Base-by-base conservation (phyloP, 2,113 vertebrate species). In the Lepidothrix coronata region DNA sequence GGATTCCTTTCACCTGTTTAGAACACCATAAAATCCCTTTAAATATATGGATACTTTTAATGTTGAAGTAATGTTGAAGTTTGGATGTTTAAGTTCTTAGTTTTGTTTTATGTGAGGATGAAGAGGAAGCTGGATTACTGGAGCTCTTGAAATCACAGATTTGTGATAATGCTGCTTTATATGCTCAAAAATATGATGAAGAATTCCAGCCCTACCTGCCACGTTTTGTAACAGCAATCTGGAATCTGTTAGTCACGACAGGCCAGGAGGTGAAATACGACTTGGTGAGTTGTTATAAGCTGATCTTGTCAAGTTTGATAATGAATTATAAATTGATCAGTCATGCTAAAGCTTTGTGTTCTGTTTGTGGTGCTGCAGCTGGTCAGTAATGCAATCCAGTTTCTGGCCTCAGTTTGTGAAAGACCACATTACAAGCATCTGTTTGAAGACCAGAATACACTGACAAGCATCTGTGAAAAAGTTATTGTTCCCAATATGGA, bases 401-500 rank as follows among this genome's bases (percentile, higher is more conserved):
- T 99, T 96, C 98, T 99, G 98, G 99, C 99, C 61, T 99, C 99
- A 0, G 99, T 99, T 89, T 99, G 99, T 61, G 99, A 99, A 97
- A 98, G 99, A 95, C 99, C 99, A 14, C 99, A 99, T 97, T 99
- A 99, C 97, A 99, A 99, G 93, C 98, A 99, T 96, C 98, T 99
- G 21, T 99, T 99, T 98, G 99, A 99, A 95, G 99, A 99, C 97
- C 99, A 99, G 97, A 99, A 98, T 94, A 99, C 98, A 1, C 94
- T 99, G 95, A 99, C 99, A 43, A 99, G 99, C 97, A 99, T 99
- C 95, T 99, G 99, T 96, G 99, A 99, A 97, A 99, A 99, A 96
- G 99, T 99, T 96, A 99, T 99, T 97, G 99, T 99, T 72, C 99
- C 99, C 91, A 99, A 99, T 98, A 99, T 99, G 99, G 99, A 99